Evolutionary conservation across 92 coral and sea anemone genomes (phyloP), one percentile per base, ranked within the genome.

Genomic region (Porites lobata): DNA sequence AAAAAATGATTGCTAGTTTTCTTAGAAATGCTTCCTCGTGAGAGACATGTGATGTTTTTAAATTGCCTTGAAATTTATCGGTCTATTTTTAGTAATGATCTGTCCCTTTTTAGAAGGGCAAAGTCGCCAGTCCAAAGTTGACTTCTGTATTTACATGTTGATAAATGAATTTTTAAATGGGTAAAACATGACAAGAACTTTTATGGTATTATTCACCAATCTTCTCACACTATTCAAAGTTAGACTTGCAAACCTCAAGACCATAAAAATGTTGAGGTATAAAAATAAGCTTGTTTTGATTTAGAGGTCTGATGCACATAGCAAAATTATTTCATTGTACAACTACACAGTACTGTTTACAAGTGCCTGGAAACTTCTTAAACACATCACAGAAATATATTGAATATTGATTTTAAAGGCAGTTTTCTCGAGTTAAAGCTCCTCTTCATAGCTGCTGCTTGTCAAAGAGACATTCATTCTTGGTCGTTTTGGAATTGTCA

Each of bases 381-480:
- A 38, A 38, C 6, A 56, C 61, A 56, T 56, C 14, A 56, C 5
- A 14, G 61, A 14, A 9, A 10, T 11, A 11, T 10, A 56, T 9
- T 0, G 61, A 14, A 56, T 10, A 6, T 73, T 73, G 8, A 73
- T 73, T 73, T 73, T 56, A 7, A 10, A 21, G 29, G 72, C 11
- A 22, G 54, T 18, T 64, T 43, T 57, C 72, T 1, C 43, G 10
- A 79, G 83, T 43, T 38, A 79, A 21, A 38, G 61, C 19, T n/a
- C 43, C 58, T 19, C 82, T 29, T 53, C 8, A 76, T 2, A 10
- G 61, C 61, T 56, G 61, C 17, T 10, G 61, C 61, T 13, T 56
- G 64, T 6, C 50, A 26, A 32, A 63, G 52, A 21, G 17, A 50
- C 70, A 77, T 69, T 81, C 70, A 64, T 76, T 69, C 66, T 76